Evolutionary conservation across 2,797 vertebrate species (phyloP), one percentile per base, ranked within the genome.

Genomic region (Hippocampus kuda): DNA sequence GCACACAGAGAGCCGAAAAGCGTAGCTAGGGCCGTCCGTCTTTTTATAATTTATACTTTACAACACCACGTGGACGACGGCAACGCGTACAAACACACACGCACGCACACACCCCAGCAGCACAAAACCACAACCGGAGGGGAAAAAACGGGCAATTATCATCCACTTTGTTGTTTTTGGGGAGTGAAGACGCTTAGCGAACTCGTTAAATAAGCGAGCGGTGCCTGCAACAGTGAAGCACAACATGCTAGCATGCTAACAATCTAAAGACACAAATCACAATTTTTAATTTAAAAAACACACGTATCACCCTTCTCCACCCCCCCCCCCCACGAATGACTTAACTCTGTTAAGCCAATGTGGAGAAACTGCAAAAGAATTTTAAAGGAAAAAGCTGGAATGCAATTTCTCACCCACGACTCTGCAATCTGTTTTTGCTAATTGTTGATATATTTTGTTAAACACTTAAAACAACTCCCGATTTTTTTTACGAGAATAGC

Each of bases 11-110:
- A 59, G 24, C 12, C 3, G 30, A 61, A 61, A 61, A 61, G 75
- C 70, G 46, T 49, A 46, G 38, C 70, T 62, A 72, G 70, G 67
- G 60, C 62, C 22, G 64, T 72, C 63, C 8, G 34, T 63, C 20
- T 64, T 64, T 44, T 82, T 72, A 85, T 84, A 87, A 82, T 81
- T 88, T 87, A 85, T 78, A 84, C 70, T 83, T 84, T 81, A 86
- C 80, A 82, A 77, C 81, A 90, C 81, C 68, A 83, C 82, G 85
- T 85, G 79, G 84, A 87, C 84, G 83, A 86, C 83, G 67, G 78
- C 76, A 78, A 79, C 76, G 83, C 77, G 51, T 76, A 79, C 10
- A 81, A 74, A 41, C 75, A 77, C 79, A 76, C 82, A 79, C 74
- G 2, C 30, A 38, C 59, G 34, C 30, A 72, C 83, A 76, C 80